Conservation (phyloP, 2,113 vertebrate genomes). For the Gavia stellata region DNA sequence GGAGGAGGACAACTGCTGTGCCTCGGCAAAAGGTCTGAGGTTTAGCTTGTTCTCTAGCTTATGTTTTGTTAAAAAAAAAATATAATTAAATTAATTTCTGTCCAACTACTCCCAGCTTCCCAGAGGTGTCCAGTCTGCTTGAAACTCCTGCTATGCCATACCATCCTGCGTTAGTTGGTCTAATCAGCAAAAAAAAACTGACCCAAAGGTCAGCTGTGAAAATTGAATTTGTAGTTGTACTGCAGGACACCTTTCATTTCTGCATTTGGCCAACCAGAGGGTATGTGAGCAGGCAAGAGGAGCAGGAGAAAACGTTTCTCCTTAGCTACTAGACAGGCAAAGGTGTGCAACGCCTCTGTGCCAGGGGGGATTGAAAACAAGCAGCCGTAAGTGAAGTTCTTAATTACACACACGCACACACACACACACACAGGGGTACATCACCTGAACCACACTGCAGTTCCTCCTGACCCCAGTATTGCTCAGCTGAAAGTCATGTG, state of each 20-base stretch:
- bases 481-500: background rate
- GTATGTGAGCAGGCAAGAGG: background rate
- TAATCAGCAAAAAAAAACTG: background rate
- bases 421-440: background rate
- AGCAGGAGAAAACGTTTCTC: background rate
- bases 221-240: background rate
- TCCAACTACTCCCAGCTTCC: background rate
- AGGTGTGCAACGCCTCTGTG: background rate
- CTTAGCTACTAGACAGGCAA: background rate
- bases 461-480: background rate
- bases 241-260: background rate
- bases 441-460: background rate
- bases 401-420: background rate
- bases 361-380: background rate
- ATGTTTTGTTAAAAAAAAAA: background rate
- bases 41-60: background rate
- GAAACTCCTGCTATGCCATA: background rate
- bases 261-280: fast-evolving
- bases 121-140: background rate
- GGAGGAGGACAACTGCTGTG: background rate
- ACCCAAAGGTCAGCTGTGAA: background rate
- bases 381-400: background rate
- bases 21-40: background rate
- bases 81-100: background rate
- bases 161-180: fast-evolving